A percentile compares a stretch with the other conserved stretches of the same genome.
Evolutionary conservation across 2,113 vertebrate species (phyloP).

Genomic region (Notothenia coriiceps): DNA sequence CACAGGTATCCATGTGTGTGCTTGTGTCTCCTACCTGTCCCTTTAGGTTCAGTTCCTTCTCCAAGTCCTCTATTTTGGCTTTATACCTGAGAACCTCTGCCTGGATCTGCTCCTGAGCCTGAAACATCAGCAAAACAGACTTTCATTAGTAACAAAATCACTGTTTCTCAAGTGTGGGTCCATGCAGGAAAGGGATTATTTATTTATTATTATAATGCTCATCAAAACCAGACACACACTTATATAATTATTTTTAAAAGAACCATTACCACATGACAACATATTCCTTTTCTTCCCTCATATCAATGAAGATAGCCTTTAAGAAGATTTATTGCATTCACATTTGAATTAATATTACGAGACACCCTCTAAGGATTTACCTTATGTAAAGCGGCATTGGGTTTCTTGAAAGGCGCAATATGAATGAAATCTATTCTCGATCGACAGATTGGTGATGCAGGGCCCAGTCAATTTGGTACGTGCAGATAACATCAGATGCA

Average conservation of each 20-base stretch:
- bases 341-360: not conserved
- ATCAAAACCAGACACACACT: too few relatives aligned
- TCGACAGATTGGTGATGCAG: too few relatives aligned
- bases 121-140: slow-evolving; percentile 46
- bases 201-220: too few relatives aligned
- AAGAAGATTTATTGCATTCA: not conserved
- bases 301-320: too few relatives aligned
- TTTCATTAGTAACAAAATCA: not conserved
- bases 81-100: slow-evolving; percentile 94
- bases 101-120: slow-evolving; percentile 96
- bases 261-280: not conserved
- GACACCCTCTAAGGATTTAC: not conserved
- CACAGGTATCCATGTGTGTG: too few relatives aligned
- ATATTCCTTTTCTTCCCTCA: too few relatives aligned
- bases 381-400: too few relatives aligned
- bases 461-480: too few relatives aligned
- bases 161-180: not conserved
- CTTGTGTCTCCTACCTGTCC: slow-evolving; percentile 89
- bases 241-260: not conserved
- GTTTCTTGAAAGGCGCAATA: too few relatives aligned
- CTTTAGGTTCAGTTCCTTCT: slow-evolving; percentile 92
- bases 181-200: not conserved
- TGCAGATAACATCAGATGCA: too few relatives aligned
- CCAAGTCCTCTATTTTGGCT: slow-evolving; percentile 98
- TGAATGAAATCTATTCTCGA: too few relatives aligned